phyloP scores from a whole-genome alignment of 2,797 vertebrate species.

The Epinephelus awoara region DNA sequence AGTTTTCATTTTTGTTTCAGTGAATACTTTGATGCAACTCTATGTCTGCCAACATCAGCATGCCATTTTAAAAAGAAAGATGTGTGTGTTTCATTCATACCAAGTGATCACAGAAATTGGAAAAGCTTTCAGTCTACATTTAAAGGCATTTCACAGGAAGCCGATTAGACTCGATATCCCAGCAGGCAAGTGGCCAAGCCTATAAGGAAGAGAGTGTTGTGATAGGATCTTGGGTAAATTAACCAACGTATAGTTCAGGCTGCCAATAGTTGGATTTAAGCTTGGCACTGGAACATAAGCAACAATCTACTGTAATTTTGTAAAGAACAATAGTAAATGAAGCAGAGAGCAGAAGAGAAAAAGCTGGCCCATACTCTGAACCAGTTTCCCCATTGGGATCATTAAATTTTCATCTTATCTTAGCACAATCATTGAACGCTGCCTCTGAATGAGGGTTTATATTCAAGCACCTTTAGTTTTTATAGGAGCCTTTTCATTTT shows the following conservation, averaged over 20 bases:
- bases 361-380: slow-evolving; percentile 2
- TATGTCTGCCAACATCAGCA: background rate
- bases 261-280: slow-evolving; percentile 25
- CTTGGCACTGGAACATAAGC: background rate
- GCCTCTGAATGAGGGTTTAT: slow-evolving; percentile 4
- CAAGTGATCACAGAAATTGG: slow-evolving; percentile 42
- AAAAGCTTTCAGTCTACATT: slow-evolving; percentile 66
- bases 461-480: slow-evolving; percentile 27
- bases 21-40: background rate
- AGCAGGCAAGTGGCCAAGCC: slow-evolving; percentile 49
- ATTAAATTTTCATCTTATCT: slow-evolving; percentile 47
- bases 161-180: slow-evolving; percentile 74
- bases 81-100: slow-evolving; percentile 32
- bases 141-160: slow-evolving; percentile 62
- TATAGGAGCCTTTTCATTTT: slow-evolving; percentile 37
- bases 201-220: slow-evolving; percentile 7
- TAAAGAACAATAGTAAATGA: slow-evolving; percentile 25
- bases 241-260: slow-evolving; percentile 14
- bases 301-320: slow-evolving; percentile 1
- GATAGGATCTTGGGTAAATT: slow-evolving; percentile 44
- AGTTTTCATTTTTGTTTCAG: background rate
- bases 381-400: slow-evolving; percentile 28
- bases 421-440: slow-evolving; percentile 26
- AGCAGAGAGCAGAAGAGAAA: slow-evolving; percentile 1
- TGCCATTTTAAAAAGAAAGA: slow-evolving; percentile 5